phyloP scores from a whole-genome alignment of 2,113 vertebrate species.

The Campylorhamphus procurvoides region DNA sequence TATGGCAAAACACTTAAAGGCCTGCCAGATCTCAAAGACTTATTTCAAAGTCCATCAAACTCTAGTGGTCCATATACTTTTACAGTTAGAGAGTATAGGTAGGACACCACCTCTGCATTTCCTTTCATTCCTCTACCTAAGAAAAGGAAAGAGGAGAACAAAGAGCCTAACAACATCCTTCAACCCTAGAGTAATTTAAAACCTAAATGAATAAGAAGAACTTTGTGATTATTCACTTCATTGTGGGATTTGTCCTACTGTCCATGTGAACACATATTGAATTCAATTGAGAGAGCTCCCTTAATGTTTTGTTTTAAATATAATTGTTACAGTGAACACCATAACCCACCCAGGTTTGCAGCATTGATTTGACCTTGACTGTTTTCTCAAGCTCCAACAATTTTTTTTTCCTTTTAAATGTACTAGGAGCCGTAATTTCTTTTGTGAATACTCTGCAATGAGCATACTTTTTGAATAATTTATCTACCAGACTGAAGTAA shows the following conservation, averaged over 20 bases:
- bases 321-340: not conserved
- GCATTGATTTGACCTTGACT: conserved; percentile 30
- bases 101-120: not conserved
- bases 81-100: not conserved
- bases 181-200: not conserved
- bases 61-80: not conserved
- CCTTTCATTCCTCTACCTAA: not conserved
- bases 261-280: not conserved
- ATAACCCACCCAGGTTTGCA: not conserved
- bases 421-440: not conserved
- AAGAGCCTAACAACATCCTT: not conserved
- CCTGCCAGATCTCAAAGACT: not conserved
- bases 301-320: conserved; percentile 45
- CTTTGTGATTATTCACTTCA: not conserved
- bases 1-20: not conserved
- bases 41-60: not conserved
- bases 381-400: conserved; percentile 17
- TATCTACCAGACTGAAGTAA: not conserved
- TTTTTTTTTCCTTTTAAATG: not conserved
- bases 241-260: not conserved
- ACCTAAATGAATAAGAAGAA: not conserved
- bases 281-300: not conserved
- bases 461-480: not conserved
- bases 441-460: not conserved
- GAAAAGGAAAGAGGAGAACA: not conserved